Conservation (phyloP, 2,797 vertebrate species). For the Manis javanica region DNA sequence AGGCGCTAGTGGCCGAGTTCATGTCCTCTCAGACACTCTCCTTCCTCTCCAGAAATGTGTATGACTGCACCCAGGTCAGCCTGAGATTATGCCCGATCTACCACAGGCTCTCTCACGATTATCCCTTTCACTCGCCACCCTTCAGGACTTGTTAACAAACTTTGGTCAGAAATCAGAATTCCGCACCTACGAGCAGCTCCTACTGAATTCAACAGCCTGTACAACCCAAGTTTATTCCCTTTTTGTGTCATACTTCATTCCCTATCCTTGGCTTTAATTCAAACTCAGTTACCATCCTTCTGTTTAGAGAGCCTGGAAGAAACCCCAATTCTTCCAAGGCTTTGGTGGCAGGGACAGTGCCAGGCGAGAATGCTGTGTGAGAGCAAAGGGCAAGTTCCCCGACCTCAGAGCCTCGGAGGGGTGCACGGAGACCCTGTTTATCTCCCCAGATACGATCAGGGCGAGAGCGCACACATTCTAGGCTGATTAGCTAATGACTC, state of each 20-base stretch:
- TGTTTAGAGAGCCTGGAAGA: background rate
- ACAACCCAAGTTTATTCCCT: background rate
- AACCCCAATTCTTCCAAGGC: background rate
- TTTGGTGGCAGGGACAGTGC: background rate
- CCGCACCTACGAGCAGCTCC: background rate
- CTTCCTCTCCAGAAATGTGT: background rate
- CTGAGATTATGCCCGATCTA: background rate
- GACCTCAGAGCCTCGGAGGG: background rate
- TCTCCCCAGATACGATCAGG: background rate
- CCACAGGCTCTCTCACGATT: background rate
- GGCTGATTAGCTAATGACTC: constrained; percentile 58
- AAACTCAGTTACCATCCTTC: background rate
- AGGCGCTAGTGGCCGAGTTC: background rate
- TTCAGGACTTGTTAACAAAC: background rate
- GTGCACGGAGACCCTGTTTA: background rate
- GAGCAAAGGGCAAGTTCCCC: background rate
- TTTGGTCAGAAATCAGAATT: constrained; percentile 1
- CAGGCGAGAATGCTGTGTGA: background rate
- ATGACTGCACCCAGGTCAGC: background rate
- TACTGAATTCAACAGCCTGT: background rate
- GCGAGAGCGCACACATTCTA: background rate
- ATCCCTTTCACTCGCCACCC: background rate
- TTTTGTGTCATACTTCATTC: background rate
- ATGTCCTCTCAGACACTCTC: too few species aligned
- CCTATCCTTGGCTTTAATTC: background rate